Evolutionary conservation across 2,888 invertebrate species (phyloP).

Genomic region (Cryptus viduatorius): DNA sequence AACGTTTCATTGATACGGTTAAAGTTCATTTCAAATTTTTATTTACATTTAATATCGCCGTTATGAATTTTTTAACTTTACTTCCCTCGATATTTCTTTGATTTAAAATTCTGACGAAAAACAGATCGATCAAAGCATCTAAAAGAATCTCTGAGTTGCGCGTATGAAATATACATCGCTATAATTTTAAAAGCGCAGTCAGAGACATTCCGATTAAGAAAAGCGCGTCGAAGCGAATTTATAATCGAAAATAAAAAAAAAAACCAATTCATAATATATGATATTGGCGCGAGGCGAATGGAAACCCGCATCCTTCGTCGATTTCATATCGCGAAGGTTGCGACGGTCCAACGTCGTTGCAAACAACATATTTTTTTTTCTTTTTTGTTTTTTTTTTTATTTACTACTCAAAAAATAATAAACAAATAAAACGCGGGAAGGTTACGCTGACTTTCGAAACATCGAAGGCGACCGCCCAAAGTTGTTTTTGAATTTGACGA

Average conservation of each 20-base stretch:
- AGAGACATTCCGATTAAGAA: neutral
- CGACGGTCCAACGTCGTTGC: conserved; percentile 2
- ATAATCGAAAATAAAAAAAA: neutral
- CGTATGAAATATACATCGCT: neutral
- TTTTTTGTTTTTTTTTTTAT: too few species aligned
- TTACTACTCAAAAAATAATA: neutral
- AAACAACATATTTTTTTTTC: neutral
- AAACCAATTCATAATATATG: neutral
- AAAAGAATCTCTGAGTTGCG: too few species aligned
- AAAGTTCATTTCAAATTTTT: too few species aligned
- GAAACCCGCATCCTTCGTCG: conserved; percentile 24
- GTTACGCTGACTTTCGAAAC: neutral
- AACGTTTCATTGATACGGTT: too few species aligned
- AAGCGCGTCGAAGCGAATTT: neutral
- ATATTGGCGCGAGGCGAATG: conserved; percentile 1
- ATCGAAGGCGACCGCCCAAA: neutral
- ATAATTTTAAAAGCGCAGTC: neutral
- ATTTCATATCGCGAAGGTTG: neutral
- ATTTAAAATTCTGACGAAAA: too few species aligned
- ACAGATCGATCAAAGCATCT: too few species aligned
- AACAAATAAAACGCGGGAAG: neutral
- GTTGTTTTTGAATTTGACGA: neutral
- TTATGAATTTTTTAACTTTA: too few species aligned
- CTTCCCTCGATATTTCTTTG: too few species aligned
- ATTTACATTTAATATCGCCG: too few species aligned